These are phyloP conservation scores for Catocala sponsa DNA, from an alignment of 2,888 invertebrate species.

Conservation along the genomic window DNA sequence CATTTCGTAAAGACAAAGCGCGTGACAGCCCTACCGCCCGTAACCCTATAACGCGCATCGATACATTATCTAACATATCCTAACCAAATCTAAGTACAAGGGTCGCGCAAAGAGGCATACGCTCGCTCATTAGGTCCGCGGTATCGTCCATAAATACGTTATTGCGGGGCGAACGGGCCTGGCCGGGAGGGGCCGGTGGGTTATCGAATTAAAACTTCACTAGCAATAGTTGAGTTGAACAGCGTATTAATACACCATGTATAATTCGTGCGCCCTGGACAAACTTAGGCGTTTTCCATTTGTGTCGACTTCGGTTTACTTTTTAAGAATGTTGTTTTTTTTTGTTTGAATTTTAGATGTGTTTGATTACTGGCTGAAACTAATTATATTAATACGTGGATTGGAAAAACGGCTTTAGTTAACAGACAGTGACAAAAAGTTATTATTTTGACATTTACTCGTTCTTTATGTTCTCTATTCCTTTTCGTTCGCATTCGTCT, in stretches of 20 bases:
- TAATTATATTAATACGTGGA: no score
- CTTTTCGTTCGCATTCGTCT: no score
- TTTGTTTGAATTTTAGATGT: neutral
- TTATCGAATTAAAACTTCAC: constrained; percentile 87
- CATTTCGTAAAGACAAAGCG: no score
- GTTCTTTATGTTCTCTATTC: no score
- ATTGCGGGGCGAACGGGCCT: constrained; percentile 67
- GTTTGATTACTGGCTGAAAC: no score
- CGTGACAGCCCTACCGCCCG: neutral
- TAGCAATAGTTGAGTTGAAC: constrained; percentile 87
- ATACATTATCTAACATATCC: constrained; percentile 50
- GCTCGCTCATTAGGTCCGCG: constrained; percentile 85
- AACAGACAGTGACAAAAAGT: no score
- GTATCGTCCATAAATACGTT: constrained; percentile 88
- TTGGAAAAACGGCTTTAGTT: no score
- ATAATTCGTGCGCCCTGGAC: constrained; percentile 85
- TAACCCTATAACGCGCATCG: constrained; percentile 35
- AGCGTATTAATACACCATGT: constrained; percentile 87
- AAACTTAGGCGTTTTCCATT: constrained; percentile 71
- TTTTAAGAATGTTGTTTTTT: constrained; percentile 3
- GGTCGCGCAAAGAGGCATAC: constrained; percentile 80
- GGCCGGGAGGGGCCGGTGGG: constrained; percentile 65
- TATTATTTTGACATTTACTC: no score
- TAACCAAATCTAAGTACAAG: constrained; percentile 59
- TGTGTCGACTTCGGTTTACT: constrained; percentile 36